These are phyloP conservation scores for Holcopasites calliopsidis DNA, from an alignment of 1,140 invertebrate genomes.

Conservation along the genomic window DNA sequence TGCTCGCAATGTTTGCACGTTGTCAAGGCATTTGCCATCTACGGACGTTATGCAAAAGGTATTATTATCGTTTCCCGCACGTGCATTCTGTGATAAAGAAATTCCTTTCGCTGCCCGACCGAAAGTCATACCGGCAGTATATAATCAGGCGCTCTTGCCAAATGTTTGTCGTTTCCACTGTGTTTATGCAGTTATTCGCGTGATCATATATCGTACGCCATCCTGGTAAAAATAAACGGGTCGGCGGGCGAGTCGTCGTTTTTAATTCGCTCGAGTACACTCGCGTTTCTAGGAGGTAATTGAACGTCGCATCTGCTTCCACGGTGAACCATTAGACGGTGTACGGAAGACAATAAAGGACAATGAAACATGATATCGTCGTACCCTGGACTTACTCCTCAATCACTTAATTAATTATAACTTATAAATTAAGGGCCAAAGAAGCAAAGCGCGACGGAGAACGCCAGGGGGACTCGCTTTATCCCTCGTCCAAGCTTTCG, in stretches of 20 bases:
- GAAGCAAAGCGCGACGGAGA: too few relatives aligned
- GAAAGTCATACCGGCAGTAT: background rate
- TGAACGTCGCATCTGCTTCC: background rate
- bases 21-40: background rate
- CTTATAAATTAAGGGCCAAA: too few relatives aligned
- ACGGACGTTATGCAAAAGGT: constrained; percentile 13
- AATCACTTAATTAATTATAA: too few relatives aligned
- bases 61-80: constrained; percentile 6
- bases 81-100: background rate
- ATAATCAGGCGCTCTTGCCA: constrained; percentile 8
- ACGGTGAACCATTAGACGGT: background rate
- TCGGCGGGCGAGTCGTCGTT: background rate
- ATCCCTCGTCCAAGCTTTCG: too few relatives aligned
- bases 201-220: background rate
- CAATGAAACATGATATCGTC: background rate
- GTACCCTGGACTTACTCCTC: too few relatives aligned
- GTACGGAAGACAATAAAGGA: background rate
- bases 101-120: background rate
- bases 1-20: background rate
- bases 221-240: background rate
- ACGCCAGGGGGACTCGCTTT: too few relatives aligned
- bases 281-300: background rate
- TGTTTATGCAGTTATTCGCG: background rate
- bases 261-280: background rate
- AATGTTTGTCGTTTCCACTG: constrained; percentile 17